phyloP scores from a whole-genome alignment of 2,797 vertebrate genomes.

The Eupleurogrammus muticus region DNA sequence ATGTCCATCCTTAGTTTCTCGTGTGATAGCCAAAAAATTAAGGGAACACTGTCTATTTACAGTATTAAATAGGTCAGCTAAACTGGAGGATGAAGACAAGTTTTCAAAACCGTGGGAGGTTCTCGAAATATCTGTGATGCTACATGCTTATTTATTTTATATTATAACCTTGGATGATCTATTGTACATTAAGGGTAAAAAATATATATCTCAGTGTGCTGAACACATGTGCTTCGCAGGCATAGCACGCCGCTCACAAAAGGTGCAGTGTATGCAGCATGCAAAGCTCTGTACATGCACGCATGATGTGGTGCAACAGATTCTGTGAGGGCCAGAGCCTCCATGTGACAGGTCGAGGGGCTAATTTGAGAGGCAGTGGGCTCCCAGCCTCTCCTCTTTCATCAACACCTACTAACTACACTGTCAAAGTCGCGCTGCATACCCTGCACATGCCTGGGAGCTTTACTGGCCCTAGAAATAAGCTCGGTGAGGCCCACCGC shows the following conservation, averaged over 20 bases:
- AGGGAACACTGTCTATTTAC: conserved; percentile 37
- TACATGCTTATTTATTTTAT: conserved; percentile 40
- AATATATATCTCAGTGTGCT: conserved; percentile 10
- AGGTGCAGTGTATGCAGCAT: conserved; percentile 4
- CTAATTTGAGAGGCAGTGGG: conserved; percentile 83
- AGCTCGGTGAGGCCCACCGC: conserved; percentile 35
- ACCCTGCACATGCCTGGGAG: conserved; percentile 61
- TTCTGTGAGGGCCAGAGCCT: conserved; percentile 60
- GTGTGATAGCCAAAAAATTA: conserved; percentile 29
- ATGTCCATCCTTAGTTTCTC: conserved; percentile 48
- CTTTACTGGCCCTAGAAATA: conserved; percentile 73
- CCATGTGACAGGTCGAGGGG: conserved; percentile 71
- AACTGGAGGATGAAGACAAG: conserved; percentile 21
- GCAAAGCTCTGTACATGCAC: conserved; percentile 36
- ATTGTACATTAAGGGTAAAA: conserved; percentile 24
- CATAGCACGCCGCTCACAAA: conserved; percentile 24
- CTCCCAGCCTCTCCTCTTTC: conserved; percentile 83
- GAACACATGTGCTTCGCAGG: conserved; percentile 48
- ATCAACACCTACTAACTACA: conserved; percentile 84
- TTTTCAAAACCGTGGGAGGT: conserved; percentile 51
- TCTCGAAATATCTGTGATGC: conserved; percentile 27
- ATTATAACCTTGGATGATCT: conserved; percentile 48
- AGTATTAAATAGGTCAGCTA: conserved; percentile 31
- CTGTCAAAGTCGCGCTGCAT: conserved; percentile 75
- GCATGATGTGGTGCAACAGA: conserved; percentile 58